phyloP scores from a whole-genome alignment of 1,140 invertebrate species.

The Drosophila sucinea region DNA sequence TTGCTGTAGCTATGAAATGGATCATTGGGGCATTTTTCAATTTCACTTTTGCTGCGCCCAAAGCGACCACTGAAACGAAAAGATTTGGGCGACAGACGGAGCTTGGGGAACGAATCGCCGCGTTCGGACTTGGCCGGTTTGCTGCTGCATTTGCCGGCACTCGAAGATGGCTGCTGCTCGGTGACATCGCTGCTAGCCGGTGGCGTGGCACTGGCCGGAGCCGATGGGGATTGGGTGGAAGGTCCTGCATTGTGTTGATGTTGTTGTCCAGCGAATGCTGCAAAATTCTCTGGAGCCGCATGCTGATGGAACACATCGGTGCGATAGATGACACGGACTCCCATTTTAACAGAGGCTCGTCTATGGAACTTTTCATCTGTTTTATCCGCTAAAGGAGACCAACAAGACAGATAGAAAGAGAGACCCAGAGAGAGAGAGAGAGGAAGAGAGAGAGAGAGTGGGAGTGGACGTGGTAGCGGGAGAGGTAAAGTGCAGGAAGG shows the following conservation, averaged over 20 bases:
- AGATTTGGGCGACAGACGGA: constrained; percentile 75
- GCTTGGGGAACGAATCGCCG: constrained; percentile 76
- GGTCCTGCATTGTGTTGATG: constrained; percentile 11
- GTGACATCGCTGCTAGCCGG: constrained; percentile 9
- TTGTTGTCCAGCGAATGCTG: constrained; percentile 58
- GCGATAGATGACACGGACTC: constrained; percentile 78
- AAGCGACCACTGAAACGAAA: constrained; percentile 81
- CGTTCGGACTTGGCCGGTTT: constrained; percentile 72
- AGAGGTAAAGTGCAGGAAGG: background rate
- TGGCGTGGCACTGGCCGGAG: constrained; percentile 49
- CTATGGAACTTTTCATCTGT: constrained; percentile 81
- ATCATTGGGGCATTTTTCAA: constrained; percentile 76
- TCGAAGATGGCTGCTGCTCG: background rate
- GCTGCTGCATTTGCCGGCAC: constrained; percentile 15
- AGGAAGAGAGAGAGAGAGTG: background rate
- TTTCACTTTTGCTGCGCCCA: constrained; percentile 80
- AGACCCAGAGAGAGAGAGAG: background rate
- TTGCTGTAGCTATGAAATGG: constrained; percentile 80
- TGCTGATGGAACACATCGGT: constrained; percentile 73
- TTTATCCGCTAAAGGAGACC: constrained; percentile 64
- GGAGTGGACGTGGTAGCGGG: background rate
- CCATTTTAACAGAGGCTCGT: constrained; percentile 78
- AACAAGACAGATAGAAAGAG: background rate
- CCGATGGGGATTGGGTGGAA: constrained; percentile 51
- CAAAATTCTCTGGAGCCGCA: constrained; percentile 59